Evolutionary conservation across 2,113 vertebrate genomes (phyloP).

Genomic region (Tychaedon coryphoeus): DNA sequence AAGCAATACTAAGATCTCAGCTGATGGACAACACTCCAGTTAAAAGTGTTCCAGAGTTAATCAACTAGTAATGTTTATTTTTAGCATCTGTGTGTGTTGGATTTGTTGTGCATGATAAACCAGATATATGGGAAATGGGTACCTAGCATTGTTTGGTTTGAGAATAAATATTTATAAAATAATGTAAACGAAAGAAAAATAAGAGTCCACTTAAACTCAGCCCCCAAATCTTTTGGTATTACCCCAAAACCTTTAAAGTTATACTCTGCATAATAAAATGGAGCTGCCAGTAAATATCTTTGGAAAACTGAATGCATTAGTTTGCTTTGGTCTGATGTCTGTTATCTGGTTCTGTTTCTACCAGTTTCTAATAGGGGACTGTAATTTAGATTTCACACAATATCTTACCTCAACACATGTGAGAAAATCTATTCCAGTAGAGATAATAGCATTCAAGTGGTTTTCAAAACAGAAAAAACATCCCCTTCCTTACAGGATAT

Average conservation of each 20-base stretch:
- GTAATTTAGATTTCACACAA: neutral
- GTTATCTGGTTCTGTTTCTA: neutral
- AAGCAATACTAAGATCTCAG: neutral
- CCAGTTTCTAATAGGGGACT: neutral
- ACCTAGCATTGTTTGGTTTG: neutral
- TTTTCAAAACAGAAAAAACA: neutral
- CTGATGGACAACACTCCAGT: neutral
- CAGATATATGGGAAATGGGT: neutral
- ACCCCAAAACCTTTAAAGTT: neutral
- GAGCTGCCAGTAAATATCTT: neutral
- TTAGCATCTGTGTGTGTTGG: neutral
- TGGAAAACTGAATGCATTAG: neutral
- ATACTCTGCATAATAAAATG: neutral
- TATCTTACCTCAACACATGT: neutral
- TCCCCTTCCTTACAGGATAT: neutral
- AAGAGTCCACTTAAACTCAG: neutral
- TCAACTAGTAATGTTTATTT: neutral
- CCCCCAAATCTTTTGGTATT: neutral
- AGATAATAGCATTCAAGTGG: neutral
- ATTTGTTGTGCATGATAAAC: neutral
- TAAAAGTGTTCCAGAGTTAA: neutral
- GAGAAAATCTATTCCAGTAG: neutral
- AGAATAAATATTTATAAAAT: neutral
- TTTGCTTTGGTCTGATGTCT: neutral
- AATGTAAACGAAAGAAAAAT: neutral